Base-by-base conservation (phyloP, 2,888 invertebrate genomes). In the Andrena fulva region DNA sequence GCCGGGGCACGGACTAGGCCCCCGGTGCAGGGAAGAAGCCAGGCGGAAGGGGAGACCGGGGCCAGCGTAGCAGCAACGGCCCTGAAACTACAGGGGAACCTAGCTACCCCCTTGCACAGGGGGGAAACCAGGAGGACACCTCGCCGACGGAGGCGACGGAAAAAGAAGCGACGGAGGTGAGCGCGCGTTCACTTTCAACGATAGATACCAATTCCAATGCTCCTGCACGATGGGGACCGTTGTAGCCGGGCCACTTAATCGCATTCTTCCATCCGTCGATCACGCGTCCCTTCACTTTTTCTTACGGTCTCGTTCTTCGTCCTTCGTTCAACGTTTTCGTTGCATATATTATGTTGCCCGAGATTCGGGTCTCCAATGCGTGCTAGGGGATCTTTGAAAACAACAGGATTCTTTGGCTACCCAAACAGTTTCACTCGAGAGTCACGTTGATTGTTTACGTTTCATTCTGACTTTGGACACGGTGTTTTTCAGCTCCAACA, bases 151-250 rank as follows among this genome's bases (percentile, higher is more conserved):
- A 92, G 93, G 89, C 91, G 94, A 89, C 93, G 93, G 90, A 94
- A 94, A 94, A 94, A 94, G 93, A 92, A 91, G 90, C 92, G 92
- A 91, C 93, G 93, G 91, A 92, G 93, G 93, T 93, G 92, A 92
- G 88, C 82, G 35, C 82, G 35, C 56, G 72, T 63, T 60, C 29
- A 35, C 16, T 69, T 69, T 70, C 59, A 33, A 64, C 42, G 12
- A 48, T 24, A 5, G 27, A 35, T 24, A 54, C 8, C 54, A 20
- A 56, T 27, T 27, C 12, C 42, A 16, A 42, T 4, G 42, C 42
- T 42, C 16, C 42, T 16, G 4, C 16, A 42, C 42, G 12, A 42
- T 16, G 16, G 10, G 62, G 6, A 24, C 8, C 62, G n/a, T 33
- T 20, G 3, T 62, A 6, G 31, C 20, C 8, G 16, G 16, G 20